A percentile compares a stretch with the other conserved stretches of the same genome.
These are phyloP conservation scores for Drosophila paracracens DNA, from an alignment of 2,888 invertebrate genomes.

Conservation along the genomic window DNA sequence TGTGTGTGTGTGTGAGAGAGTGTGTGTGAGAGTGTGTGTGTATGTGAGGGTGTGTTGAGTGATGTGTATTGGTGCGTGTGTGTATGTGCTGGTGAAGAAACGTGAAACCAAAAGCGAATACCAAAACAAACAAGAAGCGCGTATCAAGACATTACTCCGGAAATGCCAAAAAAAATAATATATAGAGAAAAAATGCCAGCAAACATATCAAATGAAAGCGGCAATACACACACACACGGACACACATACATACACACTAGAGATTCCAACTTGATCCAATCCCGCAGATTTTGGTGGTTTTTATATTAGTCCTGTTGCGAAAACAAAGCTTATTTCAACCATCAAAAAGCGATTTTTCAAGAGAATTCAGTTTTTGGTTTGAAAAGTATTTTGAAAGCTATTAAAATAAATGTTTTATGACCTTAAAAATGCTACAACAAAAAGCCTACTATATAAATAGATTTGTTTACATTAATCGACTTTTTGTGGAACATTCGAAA, in stretches of 20 bases:
- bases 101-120: conserved; percentile 52
- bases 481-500: too few species aligned
- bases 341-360: not conserved
- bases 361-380: not conserved
- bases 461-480: too few species aligned
- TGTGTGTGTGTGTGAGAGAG: not conserved
- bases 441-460: not conserved
- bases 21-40: conserved; percentile 14
- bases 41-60: conserved; percentile 34
- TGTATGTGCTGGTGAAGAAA: conserved; percentile 52
- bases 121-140: conserved; percentile 54
- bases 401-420: not conserved
- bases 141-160: conserved; percentile 78
- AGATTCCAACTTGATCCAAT: not conserved
- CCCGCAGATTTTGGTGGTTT: not conserved
- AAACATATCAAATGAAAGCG: conserved; percentile 53
- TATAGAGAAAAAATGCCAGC: conserved; percentile 43
- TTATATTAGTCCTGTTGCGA: not conserved
- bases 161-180: conserved; percentile 74
- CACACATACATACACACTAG: not conserved
- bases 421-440: not conserved
- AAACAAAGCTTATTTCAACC: not conserved
- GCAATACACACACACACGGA: conserved; percentile 15
- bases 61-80: conserved; percentile 11
- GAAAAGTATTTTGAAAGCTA: not conserved